A percentile compares a stretch with the other conserved stretches of the same genome.
phyloP scores from a whole-genome alignment of 2,113 vertebrate genomes.

The Cinclus cinclus region DNA sequence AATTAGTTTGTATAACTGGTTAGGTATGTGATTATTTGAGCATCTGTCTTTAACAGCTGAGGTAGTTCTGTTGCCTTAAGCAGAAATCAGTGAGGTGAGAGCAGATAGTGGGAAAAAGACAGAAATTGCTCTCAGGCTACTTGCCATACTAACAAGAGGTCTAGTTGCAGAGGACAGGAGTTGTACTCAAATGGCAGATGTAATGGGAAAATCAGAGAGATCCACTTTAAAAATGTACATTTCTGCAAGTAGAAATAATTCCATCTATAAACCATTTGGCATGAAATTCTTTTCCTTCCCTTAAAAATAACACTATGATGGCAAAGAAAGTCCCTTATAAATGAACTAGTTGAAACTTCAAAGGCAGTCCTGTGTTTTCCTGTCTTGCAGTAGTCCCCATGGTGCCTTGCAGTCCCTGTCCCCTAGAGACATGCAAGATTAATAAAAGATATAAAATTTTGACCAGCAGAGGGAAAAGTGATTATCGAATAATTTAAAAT shows the following conservation, averaged over 20 bases:
- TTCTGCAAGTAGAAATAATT: neutral
- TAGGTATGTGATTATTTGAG: slow-evolving; percentile 28
- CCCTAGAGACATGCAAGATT: neutral
- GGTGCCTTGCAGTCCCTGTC: neutral
- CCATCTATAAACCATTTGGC: neutral
- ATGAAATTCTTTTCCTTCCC: neutral
- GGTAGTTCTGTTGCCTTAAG: slow-evolving; percentile 2
- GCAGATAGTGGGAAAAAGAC: neutral
- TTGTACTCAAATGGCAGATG: neutral
- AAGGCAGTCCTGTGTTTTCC: neutral
- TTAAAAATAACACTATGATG: neutral
- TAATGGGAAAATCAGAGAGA: neutral
- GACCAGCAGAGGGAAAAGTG: neutral
- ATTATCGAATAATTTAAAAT: neutral
- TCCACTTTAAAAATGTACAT: neutral
- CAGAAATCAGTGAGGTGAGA: slow-evolving; percentile 7
- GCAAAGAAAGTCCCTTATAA: neutral
- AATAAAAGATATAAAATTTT: neutral
- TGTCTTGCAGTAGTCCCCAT: neutral
- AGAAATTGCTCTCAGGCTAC: neutral
- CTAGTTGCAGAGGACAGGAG: neutral
- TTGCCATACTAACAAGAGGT: neutral
- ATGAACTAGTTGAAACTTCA: neutral
- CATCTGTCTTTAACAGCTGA: slow-evolving; percentile 7
- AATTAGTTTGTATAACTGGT: slow-evolving; percentile 21